phyloP scores from a whole-genome alignment of 1,140 invertebrate species.

The Lethrus apterus region DNA sequence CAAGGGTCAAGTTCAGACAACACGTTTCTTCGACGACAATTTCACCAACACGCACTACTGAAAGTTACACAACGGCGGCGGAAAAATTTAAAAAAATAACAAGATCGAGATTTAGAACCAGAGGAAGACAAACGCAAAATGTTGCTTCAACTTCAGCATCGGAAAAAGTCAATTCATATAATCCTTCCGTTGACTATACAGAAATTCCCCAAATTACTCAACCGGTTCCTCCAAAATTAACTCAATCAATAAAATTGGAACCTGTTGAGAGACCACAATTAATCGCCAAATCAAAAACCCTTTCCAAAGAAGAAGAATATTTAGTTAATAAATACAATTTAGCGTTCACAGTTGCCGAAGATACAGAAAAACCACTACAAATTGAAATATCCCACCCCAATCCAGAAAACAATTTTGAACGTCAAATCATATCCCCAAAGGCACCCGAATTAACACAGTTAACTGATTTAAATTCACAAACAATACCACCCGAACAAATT shows the following conservation, averaged over 20 bases:
- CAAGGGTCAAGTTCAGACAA: conserved; percentile 24
- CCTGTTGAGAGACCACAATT: conserved; percentile 16
- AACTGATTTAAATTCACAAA: neutral
- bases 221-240: conserved; percentile 6
- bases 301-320: conserved; percentile 12
- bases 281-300: conserved; percentile 6
- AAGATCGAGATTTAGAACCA: conserved; percentile 30
- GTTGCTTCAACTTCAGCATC: neutral
- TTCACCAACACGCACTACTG: conserved; percentile 26
- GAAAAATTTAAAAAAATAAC: conserved; percentile 20
- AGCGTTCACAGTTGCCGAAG: neutral
- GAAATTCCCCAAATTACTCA: too few species aligned
- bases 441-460: neutral
- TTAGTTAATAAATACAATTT: conserved; percentile 9
- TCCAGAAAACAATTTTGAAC: conserved; percentile 4
- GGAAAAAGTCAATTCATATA: neutral
- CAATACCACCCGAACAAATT: conserved; percentile 13
- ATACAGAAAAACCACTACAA: too few species aligned
- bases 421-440: too few species aligned
- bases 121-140: conserved; percentile 21
- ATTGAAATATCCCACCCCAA: too few species aligned
- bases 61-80: conserved; percentile 29
- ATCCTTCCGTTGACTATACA: conserved; percentile 15
- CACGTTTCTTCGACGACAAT: too few species aligned
- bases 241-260: conserved; percentile 18